Conservation (phyloP, 2,888 invertebrate species). For the Gymnosoma rotundatum region DNA sequence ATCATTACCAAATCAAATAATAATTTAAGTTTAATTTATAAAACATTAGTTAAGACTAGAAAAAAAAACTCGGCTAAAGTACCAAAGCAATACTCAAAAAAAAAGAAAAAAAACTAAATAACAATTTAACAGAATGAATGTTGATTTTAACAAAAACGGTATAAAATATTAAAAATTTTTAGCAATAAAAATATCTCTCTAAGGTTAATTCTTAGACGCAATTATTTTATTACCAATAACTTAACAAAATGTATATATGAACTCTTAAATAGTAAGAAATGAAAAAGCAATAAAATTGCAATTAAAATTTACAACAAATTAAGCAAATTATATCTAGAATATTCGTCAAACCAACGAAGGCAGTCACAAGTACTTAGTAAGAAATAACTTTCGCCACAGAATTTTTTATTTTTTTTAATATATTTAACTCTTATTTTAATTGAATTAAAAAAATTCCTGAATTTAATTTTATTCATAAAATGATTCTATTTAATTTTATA, state of each 20-base stretch:
- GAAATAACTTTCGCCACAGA: no score
- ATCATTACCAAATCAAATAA: slow-evolving; percentile 61
- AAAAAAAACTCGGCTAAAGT: slow-evolving; percentile 80
- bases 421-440: no score
- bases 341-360: background rate
- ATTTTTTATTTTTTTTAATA: no score
- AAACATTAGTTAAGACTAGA: slow-evolving; percentile 67
- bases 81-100: slow-evolving; percentile 82
- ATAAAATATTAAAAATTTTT: slow-evolving; percentile 26
- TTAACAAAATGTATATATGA: slow-evolving; percentile 26
- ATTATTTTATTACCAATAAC: slow-evolving; percentile 34
- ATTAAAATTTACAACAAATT: slow-evolving; percentile 18
- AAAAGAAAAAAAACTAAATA: slow-evolving; percentile 39
- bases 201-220: slow-evolving; percentile 53
- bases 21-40: slow-evolving; percentile 32
- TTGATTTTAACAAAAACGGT: slow-evolving; percentile 37
- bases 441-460: background rate
- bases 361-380: no score
- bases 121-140: no score
- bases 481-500: slow-evolving; percentile 24
- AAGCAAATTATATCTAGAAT: slow-evolving; percentile 8
- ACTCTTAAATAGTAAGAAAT: slow-evolving; percentile 11
- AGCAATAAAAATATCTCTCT: slow-evolving; percentile 41
- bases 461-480: background rate
- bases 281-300: slow-evolving; percentile 48